Base-by-base conservation (phyloP, 2,797 vertebrate species). In the Rhinogobio ventralis region DNA sequence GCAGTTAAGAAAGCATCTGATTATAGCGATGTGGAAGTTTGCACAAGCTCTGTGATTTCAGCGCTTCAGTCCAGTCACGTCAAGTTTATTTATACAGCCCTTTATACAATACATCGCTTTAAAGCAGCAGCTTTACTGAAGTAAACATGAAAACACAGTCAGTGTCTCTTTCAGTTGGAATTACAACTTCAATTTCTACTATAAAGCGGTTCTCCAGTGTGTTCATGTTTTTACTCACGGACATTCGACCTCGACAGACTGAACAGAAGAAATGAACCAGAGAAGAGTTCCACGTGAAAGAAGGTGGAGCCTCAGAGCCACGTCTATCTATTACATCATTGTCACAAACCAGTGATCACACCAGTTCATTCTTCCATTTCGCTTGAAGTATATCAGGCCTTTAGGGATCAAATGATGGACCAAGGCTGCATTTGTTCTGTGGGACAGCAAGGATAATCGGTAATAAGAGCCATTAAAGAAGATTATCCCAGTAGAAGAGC, bases 351-450 rank as follows among this genome's bases (percentile, higher is more conserved):
- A 66, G 2, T 30, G 28, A 3, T 30, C 25, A 62, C 25, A 28
- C 60, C 25, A 64, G 6, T 30, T 64, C 49, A n/a, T 25, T n/a
- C 62, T 53, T 33, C 19, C 5, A 62, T 53, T 55, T 19, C 2
- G 10, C 23, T 86, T 87, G 79, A 88, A 85, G 86, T 83, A 30
- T 20, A 39, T 68, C 2, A 0, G 33, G 45, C 83, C 72, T 81
- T 60, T 57, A 78, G 69, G 84, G 55, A 23, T 77, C 66, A 86
- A 87, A 86, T 84, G 85, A 72, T 84, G 62, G 76, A 55, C 87
- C 64, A 87, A 85, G 87, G 84, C 69, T 79, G 46, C 72, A 79
- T 86, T 49, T 79, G 80, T 86, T 89, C 60, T 72, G 25, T 57
- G 75, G 62, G 79, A 79, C 76, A 49, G 49, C 10, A 62, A 72